Evolutionary conservation across 2,797 vertebrate genomes (phyloP).

Genomic region (Lates japonicus): DNA sequence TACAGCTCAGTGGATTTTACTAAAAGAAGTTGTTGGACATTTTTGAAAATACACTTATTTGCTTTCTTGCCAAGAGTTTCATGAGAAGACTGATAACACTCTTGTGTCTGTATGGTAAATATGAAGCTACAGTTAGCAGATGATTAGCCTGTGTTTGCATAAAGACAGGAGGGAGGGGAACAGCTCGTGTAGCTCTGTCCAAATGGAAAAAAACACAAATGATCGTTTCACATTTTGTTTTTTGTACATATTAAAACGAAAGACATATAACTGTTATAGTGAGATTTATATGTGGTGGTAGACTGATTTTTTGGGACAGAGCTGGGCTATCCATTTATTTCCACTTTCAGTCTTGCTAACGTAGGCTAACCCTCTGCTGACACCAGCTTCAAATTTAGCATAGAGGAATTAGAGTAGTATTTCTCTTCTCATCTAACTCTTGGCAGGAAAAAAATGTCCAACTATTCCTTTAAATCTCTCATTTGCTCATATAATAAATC

Average conservation of each 20-base stretch:
- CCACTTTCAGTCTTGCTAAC: slow-evolving; percentile 11
- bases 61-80: slow-evolving; percentile 6
- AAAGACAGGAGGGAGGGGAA: background rate
- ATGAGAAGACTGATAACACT: slow-evolving; percentile 3
- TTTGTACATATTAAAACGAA: slow-evolving; percentile 17
- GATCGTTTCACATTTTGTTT: background rate
- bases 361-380: slow-evolving; percentile 9
- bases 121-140: slow-evolving; percentile 20
- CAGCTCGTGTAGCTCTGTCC: background rate
- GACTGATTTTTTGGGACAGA: background rate
- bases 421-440: slow-evolving; percentile 3
- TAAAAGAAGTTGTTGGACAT: slow-evolving; percentile 16
- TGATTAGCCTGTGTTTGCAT: slow-evolving; percentile 2
- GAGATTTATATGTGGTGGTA: background rate
- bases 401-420: background rate
- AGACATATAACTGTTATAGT: slow-evolving; percentile 10
- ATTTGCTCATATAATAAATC: slow-evolving; percentile 42
- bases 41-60: slow-evolving; percentile 4
- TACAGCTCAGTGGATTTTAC: slow-evolving; percentile 39
- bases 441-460: slow-evolving; percentile 8
- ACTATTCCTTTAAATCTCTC: slow-evolving; percentile 20
- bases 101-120: background rate
- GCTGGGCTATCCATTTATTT: background rate
- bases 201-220: background rate
- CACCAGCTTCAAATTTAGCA: background rate